Evolutionary conservation across 2,113 vertebrate species (phyloP), one percentile per base, ranked within the genome.

Genomic region (Sceloporus tristichus): DNA sequence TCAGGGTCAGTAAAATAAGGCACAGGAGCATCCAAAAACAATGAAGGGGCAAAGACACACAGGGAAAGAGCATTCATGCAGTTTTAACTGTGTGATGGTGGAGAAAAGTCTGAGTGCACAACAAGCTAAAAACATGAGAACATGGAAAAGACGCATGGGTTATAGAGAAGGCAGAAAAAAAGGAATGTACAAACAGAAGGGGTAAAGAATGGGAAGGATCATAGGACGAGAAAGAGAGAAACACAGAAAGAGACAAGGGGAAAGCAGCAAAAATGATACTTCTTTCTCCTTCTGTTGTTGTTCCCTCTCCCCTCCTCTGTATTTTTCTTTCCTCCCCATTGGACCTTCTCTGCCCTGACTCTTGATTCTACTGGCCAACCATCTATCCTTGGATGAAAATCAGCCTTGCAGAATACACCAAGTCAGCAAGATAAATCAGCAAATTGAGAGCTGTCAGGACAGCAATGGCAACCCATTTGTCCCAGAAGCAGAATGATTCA

Each of bases 371-470:
- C 0, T 1, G n/a, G 66, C 19, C 38, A 13, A 23, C 75, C 34
- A 13, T 71, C 79, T 96, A 98, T 70, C 95, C 96, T 4, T 87
- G 96, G 91, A 98, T 96, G 11, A 98, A 98, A 42, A 98, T 94
- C 88, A 98, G 96, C 66, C 95, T 97, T 53, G 97, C 95, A 0
- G 98, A 98, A 94, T 98, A 96, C 71, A 98, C 96, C 87, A 98
- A 95, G 89, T 99, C 98, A 0, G 95, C 96, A 90, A 99, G 80
- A 56, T 99, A 98, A 0, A 98, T 96, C 91, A 99, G 71, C 82
- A 99, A 97, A 95, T 99, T 99, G 89, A 98, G 53, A 1, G 77
- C 97, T 0, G 97, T 98, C 92, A 99, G 93, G 85, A 98, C 95
- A 0, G 98, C 91, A 80, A 98, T 96, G 0, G 96, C 93, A 91